A percentile compares a stretch with the other conserved stretches of the same genome.
phyloP scores from a whole-genome alignment of 2,888 invertebrate species.

The Diloba caeruleocephala region DNA sequence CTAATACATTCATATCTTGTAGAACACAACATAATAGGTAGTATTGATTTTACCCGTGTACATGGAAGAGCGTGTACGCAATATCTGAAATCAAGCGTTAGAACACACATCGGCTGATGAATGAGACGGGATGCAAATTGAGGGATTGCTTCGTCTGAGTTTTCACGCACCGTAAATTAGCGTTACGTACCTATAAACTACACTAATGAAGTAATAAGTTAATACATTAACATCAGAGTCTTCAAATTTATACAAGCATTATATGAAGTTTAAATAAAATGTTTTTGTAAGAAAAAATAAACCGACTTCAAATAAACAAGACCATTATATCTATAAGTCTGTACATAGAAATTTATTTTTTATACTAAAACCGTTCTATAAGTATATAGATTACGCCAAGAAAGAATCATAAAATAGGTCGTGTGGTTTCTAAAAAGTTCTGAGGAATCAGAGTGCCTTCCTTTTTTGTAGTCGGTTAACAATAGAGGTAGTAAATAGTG shows the following conservation, averaged over 20 bases:
- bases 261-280: neutral
- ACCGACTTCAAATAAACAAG: too few relatives aligned
- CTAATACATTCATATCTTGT: neutral
- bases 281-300: too few relatives aligned
- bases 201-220: conserved; percentile 36
- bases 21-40: conserved; percentile 16
- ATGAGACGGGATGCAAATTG: conserved; percentile 13
- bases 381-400: too few relatives aligned
- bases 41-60: conserved; percentile 36
- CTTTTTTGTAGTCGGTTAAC: too few relatives aligned
- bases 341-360: too few relatives aligned
- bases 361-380: too few relatives aligned
- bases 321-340: too few relatives aligned
- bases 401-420: too few relatives aligned
- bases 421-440: too few relatives aligned
- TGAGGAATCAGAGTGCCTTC: too few relatives aligned
- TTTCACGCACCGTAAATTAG: conserved; percentile 27
- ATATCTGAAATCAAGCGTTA: conserved; percentile 16
- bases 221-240: conserved; percentile 7
- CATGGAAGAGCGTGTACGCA: conserved; percentile 9
- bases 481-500: too few relatives aligned
- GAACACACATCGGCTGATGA: conserved; percentile 16
- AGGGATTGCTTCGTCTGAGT: conserved; percentile 32
- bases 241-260: conserved; percentile 23
- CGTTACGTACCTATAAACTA: conserved; percentile 4